phyloP scores from a whole-genome alignment of 2,888 invertebrate species.

The Xylota sylvarum region DNA sequence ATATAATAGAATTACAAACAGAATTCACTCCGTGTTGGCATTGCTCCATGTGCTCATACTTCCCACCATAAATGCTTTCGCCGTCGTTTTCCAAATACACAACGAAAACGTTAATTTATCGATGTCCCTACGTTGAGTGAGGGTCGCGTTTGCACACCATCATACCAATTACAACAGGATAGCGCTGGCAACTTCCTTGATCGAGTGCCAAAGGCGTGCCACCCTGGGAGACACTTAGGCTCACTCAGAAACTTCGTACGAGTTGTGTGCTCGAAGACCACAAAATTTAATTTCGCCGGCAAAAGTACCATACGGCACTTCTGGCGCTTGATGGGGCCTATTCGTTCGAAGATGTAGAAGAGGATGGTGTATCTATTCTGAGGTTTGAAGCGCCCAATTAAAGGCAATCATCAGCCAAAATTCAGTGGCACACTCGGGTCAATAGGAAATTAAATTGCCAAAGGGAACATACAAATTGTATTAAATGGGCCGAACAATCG shows the following conservation, averaged over 20 bases:
- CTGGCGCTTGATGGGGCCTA: background rate
- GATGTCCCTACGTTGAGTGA: constrained; percentile 37
- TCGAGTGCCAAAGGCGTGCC: constrained; percentile 59
- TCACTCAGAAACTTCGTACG: constrained; percentile 43
- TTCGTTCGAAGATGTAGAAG: constrained; percentile 9
- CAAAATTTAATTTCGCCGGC: constrained; percentile 63
- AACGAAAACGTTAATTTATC: constrained; percentile 59
- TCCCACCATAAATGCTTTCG: constrained; percentile 44
- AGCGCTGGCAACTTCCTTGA: constrained; percentile 59
- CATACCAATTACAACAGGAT: constrained; percentile 58
- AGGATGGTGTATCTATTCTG: constrained; percentile 20
- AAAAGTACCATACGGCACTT: constrained; percentile 39
- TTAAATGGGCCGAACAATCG: constrained; percentile 67
- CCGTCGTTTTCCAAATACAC: constrained; percentile 29
- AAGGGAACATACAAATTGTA: constrained; percentile 66
- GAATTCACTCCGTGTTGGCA: constrained; percentile 48
- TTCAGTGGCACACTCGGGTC: constrained; percentile 40
- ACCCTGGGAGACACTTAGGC: constrained; percentile 29
- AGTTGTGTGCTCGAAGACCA: constrained; percentile 44
- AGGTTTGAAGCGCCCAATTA: constrained; percentile 53
- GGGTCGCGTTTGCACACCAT: constrained; percentile 65
- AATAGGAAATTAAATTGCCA: constrained; percentile 54
- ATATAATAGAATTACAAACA: constrained; percentile 54
- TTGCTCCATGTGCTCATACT: constrained; percentile 25
- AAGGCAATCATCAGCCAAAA: constrained; percentile 60